phyloP scores from a whole-genome alignment of 1,140 invertebrate species.

The Hyposmocoma kahamanoa region DNA sequence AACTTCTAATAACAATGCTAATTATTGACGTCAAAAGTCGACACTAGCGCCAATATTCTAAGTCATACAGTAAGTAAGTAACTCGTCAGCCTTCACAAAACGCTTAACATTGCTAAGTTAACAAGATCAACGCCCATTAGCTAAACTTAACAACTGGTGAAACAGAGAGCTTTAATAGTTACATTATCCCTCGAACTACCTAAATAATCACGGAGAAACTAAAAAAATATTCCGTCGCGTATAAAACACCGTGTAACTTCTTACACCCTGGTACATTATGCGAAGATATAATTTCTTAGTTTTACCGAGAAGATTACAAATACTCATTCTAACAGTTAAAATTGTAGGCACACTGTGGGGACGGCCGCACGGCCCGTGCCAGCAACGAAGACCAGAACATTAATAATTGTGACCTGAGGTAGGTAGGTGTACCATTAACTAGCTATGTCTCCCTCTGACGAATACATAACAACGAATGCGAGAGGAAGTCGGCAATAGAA shows the following conservation, averaged over 20 bases:
- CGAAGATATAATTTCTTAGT: conserved; percentile 9
- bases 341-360: conserved; percentile 41
- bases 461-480: background rate
- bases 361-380: conserved; percentile 38
- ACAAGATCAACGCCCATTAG: conserved; percentile 13
- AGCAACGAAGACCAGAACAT: conserved; percentile 21
- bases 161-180: conserved; percentile 16
- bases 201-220: conserved; percentile 1
- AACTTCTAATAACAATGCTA: no score
- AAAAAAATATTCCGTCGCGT: no score
- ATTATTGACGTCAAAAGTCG: no score
- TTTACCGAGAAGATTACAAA: conserved; percentile 21
- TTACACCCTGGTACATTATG: no score
- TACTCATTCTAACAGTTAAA: conserved; percentile 20
- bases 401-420: no score
- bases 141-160: conserved; percentile 19
- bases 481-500: background rate
- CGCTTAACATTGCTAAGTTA: conserved; percentile 1
- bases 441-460: background rate
- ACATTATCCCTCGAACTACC: background rate
- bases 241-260: no score
- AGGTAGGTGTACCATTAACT: no score
- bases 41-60: no score
- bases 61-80: no score
- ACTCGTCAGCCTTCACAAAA: no score